These are phyloP conservation scores for Siniperca obscura DNA, from an alignment of 2,797 vertebrate genomes.

Conservation along the genomic window DNA sequence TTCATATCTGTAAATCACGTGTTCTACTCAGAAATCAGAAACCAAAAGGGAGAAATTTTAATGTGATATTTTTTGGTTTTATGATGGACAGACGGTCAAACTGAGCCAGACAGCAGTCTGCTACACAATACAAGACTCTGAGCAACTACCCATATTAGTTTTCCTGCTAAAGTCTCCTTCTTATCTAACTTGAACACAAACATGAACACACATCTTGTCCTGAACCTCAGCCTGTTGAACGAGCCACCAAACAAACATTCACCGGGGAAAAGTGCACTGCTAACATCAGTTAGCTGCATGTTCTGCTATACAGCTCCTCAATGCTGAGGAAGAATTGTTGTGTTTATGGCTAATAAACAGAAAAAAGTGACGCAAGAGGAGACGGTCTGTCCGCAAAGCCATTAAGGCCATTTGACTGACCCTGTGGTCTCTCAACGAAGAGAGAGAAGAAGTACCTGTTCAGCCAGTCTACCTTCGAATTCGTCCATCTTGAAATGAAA, in stretches of 20 bases:
- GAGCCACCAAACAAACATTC: background rate
- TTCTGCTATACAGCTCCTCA: background rate
- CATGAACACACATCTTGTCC: too few relatives aligned
- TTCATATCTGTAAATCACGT: too few relatives aligned
- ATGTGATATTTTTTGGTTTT: too few relatives aligned
- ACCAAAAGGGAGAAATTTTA: too few relatives aligned
- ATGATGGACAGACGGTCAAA: background rate
- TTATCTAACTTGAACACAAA: background rate
- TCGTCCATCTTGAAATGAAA: background rate
- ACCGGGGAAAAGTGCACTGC: background rate
- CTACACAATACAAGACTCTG: background rate
- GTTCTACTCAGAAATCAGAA: too few relatives aligned
- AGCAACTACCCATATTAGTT: background rate
- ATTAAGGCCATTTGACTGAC: background rate
- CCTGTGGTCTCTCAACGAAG: background rate
- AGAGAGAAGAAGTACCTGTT: background rate
- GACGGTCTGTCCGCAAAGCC: background rate
- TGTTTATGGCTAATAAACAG: background rate
- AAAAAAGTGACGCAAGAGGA: background rate
- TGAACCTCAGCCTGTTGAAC: background rate
- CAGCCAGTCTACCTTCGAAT: background rate
- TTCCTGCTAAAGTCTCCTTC: background rate
- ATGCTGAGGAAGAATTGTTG: background rate
- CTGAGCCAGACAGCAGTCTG: background rate
- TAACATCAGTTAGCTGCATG: background rate